Percentiles rank a stretch among this genome's conserved stretches.
These are phyloP conservation scores for Anoplophora glabripennis DNA, from an alignment of 1,140 invertebrate genomes.

Conservation along the genomic window DNA sequence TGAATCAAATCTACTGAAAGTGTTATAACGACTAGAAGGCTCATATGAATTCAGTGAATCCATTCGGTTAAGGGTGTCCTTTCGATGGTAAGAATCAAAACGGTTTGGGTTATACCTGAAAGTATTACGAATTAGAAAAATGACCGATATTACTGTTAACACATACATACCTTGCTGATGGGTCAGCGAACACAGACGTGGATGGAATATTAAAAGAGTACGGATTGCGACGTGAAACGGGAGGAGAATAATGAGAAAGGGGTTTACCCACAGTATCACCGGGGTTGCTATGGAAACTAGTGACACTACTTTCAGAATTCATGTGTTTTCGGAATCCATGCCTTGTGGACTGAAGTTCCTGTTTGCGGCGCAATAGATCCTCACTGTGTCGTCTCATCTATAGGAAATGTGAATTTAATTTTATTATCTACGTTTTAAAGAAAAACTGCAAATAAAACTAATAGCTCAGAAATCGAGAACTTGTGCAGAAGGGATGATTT, in stretches of 20 bases:
- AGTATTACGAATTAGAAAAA: conserved; percentile 2
- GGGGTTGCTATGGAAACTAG: conserved; percentile 12
- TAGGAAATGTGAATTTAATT: conserved; percentile 36
- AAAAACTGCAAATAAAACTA: too few relatives aligned
- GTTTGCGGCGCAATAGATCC: conserved; percentile 51
- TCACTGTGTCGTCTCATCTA: conserved; percentile 53
- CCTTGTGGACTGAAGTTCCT: conserved; percentile 49
- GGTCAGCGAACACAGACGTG: conserved; percentile 42
- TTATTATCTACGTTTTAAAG: too few relatives aligned
- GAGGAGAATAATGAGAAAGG: conserved; percentile 43
- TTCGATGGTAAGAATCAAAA: conserved; percentile 38
- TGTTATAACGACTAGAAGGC: conserved; percentile 21
- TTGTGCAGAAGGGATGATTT: too few relatives aligned
- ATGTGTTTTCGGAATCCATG: conserved; percentile 49
- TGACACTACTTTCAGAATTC: conserved; percentile 40
- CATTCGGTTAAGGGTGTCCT: conserved; percentile 35
- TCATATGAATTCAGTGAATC: conserved; percentile 40
- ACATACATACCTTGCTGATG: conserved; percentile 15
- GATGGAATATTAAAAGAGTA: conserved; percentile 42
- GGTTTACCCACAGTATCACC: conserved; percentile 30
- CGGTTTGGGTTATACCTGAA: conserved; percentile 36
- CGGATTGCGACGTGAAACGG: conserved; percentile 34
- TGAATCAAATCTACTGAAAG: conserved; percentile 45
- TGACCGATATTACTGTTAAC: too few relatives aligned
- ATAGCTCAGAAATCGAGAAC: too few relatives aligned